Evolutionary conservation across 2,113 vertebrate species (phyloP), one percentile per base, ranked within the genome.

Genomic region (Syngnathus floridae): DNA sequence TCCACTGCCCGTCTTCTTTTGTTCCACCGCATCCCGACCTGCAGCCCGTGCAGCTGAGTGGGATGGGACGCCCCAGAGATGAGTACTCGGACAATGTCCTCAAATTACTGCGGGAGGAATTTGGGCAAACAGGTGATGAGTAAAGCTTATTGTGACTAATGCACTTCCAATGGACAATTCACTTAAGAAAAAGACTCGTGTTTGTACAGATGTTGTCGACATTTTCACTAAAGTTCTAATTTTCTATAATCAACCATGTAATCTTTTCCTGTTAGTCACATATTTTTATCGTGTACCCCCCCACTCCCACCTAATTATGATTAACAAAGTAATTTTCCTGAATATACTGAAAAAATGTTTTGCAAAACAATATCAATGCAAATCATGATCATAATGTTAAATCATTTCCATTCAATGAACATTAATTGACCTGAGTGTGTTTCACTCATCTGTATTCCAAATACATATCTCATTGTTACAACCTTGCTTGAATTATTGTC

Each of bases 61-160:
- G 92, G 54, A 73, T 77, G 77, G 61, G 76, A 0, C 75, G 38
- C 11, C 87, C 75, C 0, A 89, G 88, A 19, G 86, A 86, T 5
- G 91, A 92, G 45, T 92, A 90, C 81, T 82, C 84, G 0, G 85
- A 92, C 88, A 98, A 95, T 0, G 88, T 94, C 58, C 75, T 90
- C 31, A 79, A 58, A 10, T 90, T 99, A 76, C 90, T 98, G 66
- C 65, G 35, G 46, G 81, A 75, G 9, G 84, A 86, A 69, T 87
- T 94, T 36, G 71, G 61, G 56, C 59, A 61, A 40, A 11, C 51
- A 0, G 1, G 14, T 1, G 31, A 21, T 7, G 67, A 63, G 0
- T 38, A 40, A 62, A 76, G 59, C 55, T 17, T 43, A 72, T 56
- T 43, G 51, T 7, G 54, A 67, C 3, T 21, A 56, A 6, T 17